A percentile compares a stretch with the other conserved stretches of the same genome.
These are phyloP conservation scores for Oncopodura yosiiana DNA, from an alignment of 1,140 invertebrate species.

Conservation along the genomic window DNA sequence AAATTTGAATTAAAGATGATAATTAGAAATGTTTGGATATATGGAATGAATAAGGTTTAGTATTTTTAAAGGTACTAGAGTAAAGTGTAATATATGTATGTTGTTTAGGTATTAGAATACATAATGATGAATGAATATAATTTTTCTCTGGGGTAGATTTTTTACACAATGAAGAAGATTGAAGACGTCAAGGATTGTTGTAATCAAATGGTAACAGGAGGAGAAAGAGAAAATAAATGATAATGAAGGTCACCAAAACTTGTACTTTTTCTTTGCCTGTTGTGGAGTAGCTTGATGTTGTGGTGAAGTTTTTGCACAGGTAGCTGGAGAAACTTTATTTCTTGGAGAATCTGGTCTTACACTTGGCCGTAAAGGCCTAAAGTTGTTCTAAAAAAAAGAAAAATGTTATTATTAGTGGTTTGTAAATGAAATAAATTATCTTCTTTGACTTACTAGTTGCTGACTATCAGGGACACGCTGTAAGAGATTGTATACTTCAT, in stretches of 20 bases:
- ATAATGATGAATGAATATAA: too few species aligned
- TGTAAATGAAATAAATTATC: constrained; percentile 7
- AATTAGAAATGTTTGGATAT: too few species aligned
- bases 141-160: too few species aligned
- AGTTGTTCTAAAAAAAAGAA: constrained; percentile 20
- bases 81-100: too few species aligned
- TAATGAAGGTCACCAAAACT: constrained; percentile 28
- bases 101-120: too few species aligned
- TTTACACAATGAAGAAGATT: too few species aligned
- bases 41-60: too few species aligned
- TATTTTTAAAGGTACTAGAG: too few species aligned
- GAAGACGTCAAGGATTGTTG: too few species aligned
- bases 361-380: constrained; percentile 15
- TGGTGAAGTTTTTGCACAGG: constrained; percentile 15
- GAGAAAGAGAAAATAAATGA: background rate
- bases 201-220: too few species aligned
- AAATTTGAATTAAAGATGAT: too few species aligned
- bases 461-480: constrained; percentile 92
- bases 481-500: constrained; percentile 91
- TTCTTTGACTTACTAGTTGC: constrained; percentile 59
- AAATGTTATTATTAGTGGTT: background rate
- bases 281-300: constrained; percentile 1
- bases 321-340: constrained; percentile 29
- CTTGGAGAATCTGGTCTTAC: constrained; percentile 18
- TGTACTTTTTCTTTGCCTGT: constrained; percentile 34